These are phyloP conservation scores for Mus spretus DNA, from an alignment of 2,797 vertebrate genomes.

Conservation along the genomic window DNA sequence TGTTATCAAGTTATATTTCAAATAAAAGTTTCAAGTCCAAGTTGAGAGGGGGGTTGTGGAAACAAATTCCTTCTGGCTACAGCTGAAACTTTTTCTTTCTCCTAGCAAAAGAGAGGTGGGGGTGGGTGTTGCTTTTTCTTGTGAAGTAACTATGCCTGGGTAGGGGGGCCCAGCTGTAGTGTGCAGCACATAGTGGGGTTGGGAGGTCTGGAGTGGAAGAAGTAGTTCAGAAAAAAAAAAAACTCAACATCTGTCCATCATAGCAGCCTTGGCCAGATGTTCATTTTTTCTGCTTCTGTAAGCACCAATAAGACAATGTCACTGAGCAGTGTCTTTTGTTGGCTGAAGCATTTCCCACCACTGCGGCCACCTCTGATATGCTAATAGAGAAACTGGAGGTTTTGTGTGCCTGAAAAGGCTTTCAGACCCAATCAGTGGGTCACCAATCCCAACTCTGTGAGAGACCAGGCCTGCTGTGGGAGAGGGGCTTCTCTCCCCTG, in stretches of 20 bases:
- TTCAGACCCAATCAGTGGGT: slow-evolving; percentile 85
- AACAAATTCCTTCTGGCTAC: slow-evolving; percentile 35
- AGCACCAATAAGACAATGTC: slow-evolving; percentile 89
- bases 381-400: slow-evolving; percentile 87
- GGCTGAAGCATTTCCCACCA: slow-evolving; percentile 91
- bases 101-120: slow-evolving; percentile 44
- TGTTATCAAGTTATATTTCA: slow-evolving; percentile 36
- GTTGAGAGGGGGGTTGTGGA: neutral
- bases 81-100: slow-evolving; percentile 55
- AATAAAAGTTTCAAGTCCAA: slow-evolving; percentile 54
- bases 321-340: slow-evolving; percentile 82
- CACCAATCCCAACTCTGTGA: slow-evolving; percentile 82
- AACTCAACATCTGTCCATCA: slow-evolving; percentile 88
- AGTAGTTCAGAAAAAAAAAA: slow-evolving; percentile 74
- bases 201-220: slow-evolving; percentile 51
- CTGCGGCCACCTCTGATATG: slow-evolving; percentile 87
- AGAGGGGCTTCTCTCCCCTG: slow-evolving; percentile 69
- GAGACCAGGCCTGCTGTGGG: slow-evolving; percentile 74
- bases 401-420: slow-evolving; percentile 88
- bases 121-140: neutral
- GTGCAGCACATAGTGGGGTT: neutral
- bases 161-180: neutral
- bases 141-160: slow-evolving; percentile 66
- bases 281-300: slow-evolving; percentile 88
- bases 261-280: slow-evolving; percentile 85